phyloP scores from a whole-genome alignment of 1,140 invertebrate genomes.

The Lucilia cuprina region DNA sequence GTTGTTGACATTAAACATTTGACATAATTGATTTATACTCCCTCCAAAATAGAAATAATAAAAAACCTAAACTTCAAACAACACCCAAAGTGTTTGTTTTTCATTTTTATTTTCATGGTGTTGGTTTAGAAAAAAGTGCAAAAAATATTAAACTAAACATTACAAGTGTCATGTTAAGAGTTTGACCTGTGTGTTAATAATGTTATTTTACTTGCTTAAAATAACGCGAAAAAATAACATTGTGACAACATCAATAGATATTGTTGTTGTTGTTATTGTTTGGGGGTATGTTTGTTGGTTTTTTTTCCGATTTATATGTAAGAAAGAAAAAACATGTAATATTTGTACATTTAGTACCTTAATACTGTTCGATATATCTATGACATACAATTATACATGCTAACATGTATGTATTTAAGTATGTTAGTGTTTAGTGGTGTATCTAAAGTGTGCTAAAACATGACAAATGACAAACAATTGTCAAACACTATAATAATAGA shows the following conservation, averaged over 20 bases:
- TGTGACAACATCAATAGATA: neutral
- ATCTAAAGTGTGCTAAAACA: slow-evolving; percentile 32
- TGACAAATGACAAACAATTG: slow-evolving; percentile 34
- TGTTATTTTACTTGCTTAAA: slow-evolving; percentile 17
- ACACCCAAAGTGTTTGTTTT: slow-evolving; percentile 17
- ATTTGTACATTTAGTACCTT: neutral
- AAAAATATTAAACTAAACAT: slow-evolving; percentile 21
- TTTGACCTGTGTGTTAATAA: slow-evolving; percentile 34
- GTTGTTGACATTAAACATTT: slow-evolving; percentile 35
- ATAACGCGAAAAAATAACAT: neutral
- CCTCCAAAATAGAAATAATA: neutral
- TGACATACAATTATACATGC: neutral
- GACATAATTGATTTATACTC: slow-evolving; percentile 35
- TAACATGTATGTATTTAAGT: neutral
- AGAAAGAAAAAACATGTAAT: neutral
- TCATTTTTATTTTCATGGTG: neutral
- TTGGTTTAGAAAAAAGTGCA: neutral
- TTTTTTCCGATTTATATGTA: neutral
- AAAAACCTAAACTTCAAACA: neutral
- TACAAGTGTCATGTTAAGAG: slow-evolving; percentile 35
- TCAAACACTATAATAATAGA: slow-evolving; percentile 18
- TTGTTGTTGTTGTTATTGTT: neutral
- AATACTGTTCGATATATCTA: neutral
- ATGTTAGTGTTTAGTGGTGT: neutral
- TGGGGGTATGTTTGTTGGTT: no score